phyloP scores from a whole-genome alignment of 2,797 vertebrate genomes.

The Liasis olivaceus region DNA sequence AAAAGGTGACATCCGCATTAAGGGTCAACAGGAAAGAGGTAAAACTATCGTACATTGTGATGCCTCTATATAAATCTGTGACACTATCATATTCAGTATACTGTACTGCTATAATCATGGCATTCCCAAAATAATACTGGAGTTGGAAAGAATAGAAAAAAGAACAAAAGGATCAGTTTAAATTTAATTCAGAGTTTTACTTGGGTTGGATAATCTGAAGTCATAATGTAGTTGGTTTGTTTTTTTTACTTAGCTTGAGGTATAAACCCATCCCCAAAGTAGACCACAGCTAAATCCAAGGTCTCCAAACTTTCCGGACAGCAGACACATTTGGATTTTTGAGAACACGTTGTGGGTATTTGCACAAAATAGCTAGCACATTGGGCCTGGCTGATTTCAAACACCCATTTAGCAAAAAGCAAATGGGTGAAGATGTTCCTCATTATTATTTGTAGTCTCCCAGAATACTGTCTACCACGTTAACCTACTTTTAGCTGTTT shows the following conservation, averaged over 20 bases:
- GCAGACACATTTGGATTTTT: neutral
- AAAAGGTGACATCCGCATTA: neutral
- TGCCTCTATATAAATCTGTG: no score
- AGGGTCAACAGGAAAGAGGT: neutral
- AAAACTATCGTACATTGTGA: neutral
- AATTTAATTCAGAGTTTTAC: neutral
- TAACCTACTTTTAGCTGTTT: neutral
- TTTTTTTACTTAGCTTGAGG: neutral
- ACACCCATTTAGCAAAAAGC: neutral
- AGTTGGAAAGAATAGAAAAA: neutral
- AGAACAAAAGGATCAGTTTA: neutral
- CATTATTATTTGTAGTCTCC: neutral
- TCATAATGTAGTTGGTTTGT: neutral
- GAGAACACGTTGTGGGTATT: neutral
- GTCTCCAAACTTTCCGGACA: neutral
- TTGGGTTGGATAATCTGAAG: neutral
- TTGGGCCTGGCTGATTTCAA: neutral
- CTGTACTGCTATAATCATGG: neutral
- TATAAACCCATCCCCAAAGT: neutral
- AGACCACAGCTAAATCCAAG: neutral
- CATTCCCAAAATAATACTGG: no score
- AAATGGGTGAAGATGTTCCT: neutral
- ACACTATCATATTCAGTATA: neutral
- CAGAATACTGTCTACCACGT: neutral
- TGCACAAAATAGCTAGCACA: neutral